Evolutionary conservation across 2,797 vertebrate species (phyloP).

Genomic region (Hybognathus amarus): DNA sequence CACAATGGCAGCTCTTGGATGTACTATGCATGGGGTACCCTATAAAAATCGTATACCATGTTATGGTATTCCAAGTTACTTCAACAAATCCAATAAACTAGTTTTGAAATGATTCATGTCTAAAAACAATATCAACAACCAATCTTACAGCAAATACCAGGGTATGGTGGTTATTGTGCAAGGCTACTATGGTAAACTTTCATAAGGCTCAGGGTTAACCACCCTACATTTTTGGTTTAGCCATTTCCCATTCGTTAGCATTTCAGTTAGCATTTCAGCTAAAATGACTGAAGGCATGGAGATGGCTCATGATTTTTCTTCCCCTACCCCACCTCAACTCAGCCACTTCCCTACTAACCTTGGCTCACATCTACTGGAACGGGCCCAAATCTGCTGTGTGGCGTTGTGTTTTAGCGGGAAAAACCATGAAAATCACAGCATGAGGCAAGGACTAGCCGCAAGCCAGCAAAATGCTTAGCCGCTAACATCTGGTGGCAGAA

Average conservation of each 20-base stretch:
- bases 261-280: slow-evolving; percentile 1
- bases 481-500: slow-evolving; percentile 37
- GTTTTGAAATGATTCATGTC: neutral
- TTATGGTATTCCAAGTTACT: too few species aligned
- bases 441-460: slow-evolving; percentile 25
- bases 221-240: neutral
- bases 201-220: slow-evolving; percentile 8
- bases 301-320: neutral
- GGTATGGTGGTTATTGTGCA: neutral
- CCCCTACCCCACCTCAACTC: neutral
- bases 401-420: slow-evolving; percentile 6
- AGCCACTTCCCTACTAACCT: slow-evolving; percentile 26
- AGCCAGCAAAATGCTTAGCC: neutral
- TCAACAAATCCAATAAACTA: neutral
- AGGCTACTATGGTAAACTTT: neutral
- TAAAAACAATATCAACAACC: neutral
- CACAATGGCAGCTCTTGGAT: neutral
- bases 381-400: neutral
- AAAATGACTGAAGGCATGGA: slow-evolving; percentile 12
- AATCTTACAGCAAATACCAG: neutral
- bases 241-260: neutral
- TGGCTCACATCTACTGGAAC: neutral
- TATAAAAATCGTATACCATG: neutral
- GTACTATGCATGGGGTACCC: too few species aligned
- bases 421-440: slow-evolving; percentile 8